Percentiles rank a stretch among this genome's conserved stretches.
These are phyloP conservation scores for Hapalemur alaotrensis DNA, from an alignment of 2,797 vertebrate species.

Conservation along the genomic window DNA sequence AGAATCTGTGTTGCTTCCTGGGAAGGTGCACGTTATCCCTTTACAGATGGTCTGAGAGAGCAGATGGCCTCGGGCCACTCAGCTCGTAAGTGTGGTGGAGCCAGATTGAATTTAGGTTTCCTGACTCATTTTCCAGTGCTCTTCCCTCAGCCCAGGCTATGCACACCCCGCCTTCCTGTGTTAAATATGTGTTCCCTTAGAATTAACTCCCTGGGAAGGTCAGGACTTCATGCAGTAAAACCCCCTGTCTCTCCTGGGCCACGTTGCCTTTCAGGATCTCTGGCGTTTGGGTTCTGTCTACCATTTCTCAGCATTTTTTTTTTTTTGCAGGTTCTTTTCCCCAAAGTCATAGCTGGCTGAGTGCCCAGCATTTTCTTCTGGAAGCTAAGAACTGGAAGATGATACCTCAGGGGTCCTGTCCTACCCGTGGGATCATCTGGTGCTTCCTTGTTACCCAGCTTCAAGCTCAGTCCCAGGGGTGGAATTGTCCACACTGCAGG, in stretches of 20 bases:
- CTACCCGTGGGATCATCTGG: rapidly evolving
- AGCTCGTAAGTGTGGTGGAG: neutral
- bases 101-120: neutral
- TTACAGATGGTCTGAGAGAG: neutral
- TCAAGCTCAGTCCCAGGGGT: neutral
- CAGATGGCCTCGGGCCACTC: slow-evolving; percentile 7
- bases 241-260: neutral
- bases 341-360: neutral
- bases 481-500: neutral
- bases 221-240: neutral
- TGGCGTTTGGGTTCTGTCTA: neutral
- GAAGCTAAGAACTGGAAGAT: neutral
- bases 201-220: neutral
- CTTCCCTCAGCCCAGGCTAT: neutral
- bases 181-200: neutral
- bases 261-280: neutral
- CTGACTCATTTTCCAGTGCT: neutral
- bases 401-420: neutral
- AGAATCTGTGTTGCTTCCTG: neutral
- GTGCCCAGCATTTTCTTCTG: slow-evolving; percentile 12
- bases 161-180: neutral
- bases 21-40: neutral
- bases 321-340: slow-evolving; percentile 3
- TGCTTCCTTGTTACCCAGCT: neutral
- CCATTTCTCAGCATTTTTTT: neutral